phyloP scores from a whole-genome alignment of 2,797 vertebrate species.

The Gymnoscopelus braueri region DNA sequence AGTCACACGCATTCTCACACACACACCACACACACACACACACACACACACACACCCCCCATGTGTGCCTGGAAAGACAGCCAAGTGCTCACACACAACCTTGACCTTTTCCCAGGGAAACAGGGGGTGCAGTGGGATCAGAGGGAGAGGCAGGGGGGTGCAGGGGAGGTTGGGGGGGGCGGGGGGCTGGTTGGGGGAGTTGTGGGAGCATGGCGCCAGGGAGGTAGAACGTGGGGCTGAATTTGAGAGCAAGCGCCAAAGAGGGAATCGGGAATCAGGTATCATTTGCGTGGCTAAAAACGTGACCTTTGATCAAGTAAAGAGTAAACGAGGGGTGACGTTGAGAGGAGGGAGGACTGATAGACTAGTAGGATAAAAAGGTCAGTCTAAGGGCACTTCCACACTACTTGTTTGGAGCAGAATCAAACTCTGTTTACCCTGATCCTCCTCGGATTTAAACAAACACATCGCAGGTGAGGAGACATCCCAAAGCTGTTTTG shows the following conservation, averaged over 20 bases:
- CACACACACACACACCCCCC: slow-evolving; percentile 47
- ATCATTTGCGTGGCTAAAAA: not conserved
- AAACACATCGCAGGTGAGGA: not conserved
- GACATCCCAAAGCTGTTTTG: not conserved
- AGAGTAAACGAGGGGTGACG: not conserved
- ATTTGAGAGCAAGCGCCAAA: slow-evolving; percentile 55
- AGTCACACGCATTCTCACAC: slow-evolving; percentile 52
- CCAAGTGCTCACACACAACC: slow-evolving; percentile 58
- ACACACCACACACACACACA: slow-evolving; percentile 46
- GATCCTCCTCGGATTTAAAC: not conserved
- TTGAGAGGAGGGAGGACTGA: not conserved
- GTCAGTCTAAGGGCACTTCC: too few relatives aligned
- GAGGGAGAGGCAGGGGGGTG: slow-evolving; percentile 9
- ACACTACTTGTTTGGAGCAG: too few relatives aligned
- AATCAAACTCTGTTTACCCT: too few relatives aligned
- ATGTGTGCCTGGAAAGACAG: slow-evolving; percentile 42
- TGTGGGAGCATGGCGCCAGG: not conserved
- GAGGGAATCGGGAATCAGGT: slow-evolving; percentile 1
- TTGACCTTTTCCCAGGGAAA: slow-evolving; percentile 77
- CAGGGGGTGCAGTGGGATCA: slow-evolving; percentile 47
- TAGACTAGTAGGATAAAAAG: not conserved
- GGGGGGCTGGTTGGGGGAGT: not conserved
- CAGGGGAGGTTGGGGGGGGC: slow-evolving; percentile 1
- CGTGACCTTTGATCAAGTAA: slow-evolving; percentile 32
- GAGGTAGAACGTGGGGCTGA: slow-evolving; percentile 52